Evolutionary conservation across 1,140 invertebrate genomes (phyloP).

Genomic region (Cardiocondyla obscurior): DNA sequence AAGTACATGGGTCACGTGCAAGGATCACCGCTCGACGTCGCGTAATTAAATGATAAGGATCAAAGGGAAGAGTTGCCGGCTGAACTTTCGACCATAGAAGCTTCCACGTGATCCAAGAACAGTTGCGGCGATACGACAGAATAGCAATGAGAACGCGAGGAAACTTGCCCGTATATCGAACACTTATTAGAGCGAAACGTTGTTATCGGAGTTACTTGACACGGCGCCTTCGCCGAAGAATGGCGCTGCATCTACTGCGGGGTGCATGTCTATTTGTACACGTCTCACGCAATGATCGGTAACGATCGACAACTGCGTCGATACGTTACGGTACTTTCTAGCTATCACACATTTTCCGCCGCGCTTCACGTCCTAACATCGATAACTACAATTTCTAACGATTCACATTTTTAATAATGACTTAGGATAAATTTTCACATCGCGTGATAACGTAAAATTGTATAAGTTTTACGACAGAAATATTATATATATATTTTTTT

Average conservation of each 20-base stretch:
- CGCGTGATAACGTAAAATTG: not conserved
- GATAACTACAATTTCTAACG: not conserved
- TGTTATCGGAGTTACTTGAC: conserved; percentile 60
- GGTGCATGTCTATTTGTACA: conserved; percentile 46
- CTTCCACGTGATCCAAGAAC: conserved; percentile 13
- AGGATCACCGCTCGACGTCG: not conserved
- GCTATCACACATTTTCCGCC: conserved; percentile 58
- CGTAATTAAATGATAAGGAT: conserved; percentile 52
- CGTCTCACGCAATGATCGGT: conserved; percentile 59
- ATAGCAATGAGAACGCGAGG: conserved; percentile 45
- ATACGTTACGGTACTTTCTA: conserved; percentile 57
- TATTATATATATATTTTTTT: too few relatives aligned
- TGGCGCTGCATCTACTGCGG: conserved; percentile 36
- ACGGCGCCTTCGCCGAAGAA: conserved; percentile 50
- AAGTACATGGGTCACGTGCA: conserved; percentile 21
- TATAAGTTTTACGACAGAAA: not conserved
- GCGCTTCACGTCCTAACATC: conserved; percentile 1
- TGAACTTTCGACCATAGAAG: not conserved
- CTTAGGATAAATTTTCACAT: not conserved
- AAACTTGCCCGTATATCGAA: conserved; percentile 40
- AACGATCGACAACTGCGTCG: conserved; percentile 50
- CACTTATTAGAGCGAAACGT: conserved; percentile 58
- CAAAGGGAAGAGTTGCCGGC: not conserved
- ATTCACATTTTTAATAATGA: not conserved
- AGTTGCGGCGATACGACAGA: conserved; percentile 38